Conservation (phyloP, 2,888 invertebrate genomes). For the Athrips mouffetella region DNA sequence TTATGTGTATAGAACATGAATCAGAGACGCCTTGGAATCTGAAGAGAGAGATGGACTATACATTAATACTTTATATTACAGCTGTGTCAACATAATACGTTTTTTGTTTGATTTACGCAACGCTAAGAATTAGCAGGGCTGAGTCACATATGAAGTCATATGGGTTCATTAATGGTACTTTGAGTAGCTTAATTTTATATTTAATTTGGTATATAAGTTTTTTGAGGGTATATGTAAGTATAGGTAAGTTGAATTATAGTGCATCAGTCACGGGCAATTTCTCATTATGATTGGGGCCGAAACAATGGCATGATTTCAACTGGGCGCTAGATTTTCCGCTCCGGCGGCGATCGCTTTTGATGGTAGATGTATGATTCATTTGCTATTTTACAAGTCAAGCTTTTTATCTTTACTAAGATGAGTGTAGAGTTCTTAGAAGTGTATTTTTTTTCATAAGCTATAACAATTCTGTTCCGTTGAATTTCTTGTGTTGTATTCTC, state of each 20-base stretch:
- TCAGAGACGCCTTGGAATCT: constrained; percentile 33
- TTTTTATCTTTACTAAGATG: background rate
- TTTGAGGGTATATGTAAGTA: background rate
- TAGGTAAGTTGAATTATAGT: background rate
- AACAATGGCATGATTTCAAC: constrained; percentile 45
- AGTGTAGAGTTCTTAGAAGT: background rate
- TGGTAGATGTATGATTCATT: constrained; percentile 26
- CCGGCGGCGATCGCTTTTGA: constrained; percentile 29
- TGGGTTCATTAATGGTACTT: background rate
- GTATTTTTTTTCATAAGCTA: background rate
- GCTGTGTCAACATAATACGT: constrained; percentile 27
- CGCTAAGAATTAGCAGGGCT: background rate
- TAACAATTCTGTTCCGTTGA: background rate
- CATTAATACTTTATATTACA: constrained; percentile 19
- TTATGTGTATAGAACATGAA: constrained; percentile 30
- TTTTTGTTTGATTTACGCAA: constrained; percentile 20
- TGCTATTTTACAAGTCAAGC: constrained; percentile 1
- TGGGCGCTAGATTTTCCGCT: constrained; percentile 30
- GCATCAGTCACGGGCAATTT: constrained; percentile 44
- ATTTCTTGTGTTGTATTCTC: too few species aligned
- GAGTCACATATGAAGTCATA: constrained; percentile 2
- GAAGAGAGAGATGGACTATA: constrained; percentile 24
- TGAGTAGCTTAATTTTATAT: background rate
- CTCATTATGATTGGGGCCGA: constrained; percentile 40
- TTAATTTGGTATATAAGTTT: background rate